Conservation (phyloP, 2,797 vertebrate species). For the Hydrolagus colliei region DNA sequence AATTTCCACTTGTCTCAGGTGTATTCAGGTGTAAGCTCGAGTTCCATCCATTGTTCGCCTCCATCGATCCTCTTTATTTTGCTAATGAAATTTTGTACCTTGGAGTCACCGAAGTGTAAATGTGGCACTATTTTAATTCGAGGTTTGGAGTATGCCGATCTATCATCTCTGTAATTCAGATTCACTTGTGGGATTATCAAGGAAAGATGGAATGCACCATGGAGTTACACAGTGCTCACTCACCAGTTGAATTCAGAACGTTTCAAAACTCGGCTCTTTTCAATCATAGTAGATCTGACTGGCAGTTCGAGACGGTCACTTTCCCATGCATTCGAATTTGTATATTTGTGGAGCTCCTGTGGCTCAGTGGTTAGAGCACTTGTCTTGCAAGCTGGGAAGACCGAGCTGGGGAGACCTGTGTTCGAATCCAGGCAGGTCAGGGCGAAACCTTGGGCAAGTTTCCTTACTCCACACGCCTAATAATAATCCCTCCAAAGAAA, state of each 20-base stretch:
- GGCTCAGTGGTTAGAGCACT: too few species aligned
- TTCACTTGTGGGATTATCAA: not conserved
- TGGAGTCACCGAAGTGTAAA: not conserved
- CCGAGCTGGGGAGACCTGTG: too few species aligned
- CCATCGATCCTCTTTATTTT: not conserved
- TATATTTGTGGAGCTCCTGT: not conserved
- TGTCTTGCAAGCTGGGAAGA: too few species aligned
- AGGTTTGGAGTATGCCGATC: not conserved
- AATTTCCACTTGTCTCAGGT: not conserved
- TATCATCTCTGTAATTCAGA: not conserved
- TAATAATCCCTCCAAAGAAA: too few species aligned
- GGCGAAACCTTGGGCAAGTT: too few species aligned
- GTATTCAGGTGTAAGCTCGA: conserved; percentile 10
- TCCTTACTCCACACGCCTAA: too few species aligned
- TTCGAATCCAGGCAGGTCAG: too few species aligned
- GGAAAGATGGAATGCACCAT: not conserved
- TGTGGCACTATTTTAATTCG: not conserved
- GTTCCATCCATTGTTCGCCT: conserved; percentile 14
- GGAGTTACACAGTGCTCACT: not conserved
- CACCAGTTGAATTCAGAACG: too few species aligned
- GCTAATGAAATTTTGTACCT: not conserved
- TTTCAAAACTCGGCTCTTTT: not conserved
- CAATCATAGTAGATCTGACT: not conserved
- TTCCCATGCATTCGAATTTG: not conserved
- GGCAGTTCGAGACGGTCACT: not conserved